A percentile compares a stretch with the other conserved stretches of the same genome.
These are phyloP conservation scores for Cerceris rybyensis DNA, from an alignment of 2,888 invertebrate species.

Conservation along the genomic window DNA sequence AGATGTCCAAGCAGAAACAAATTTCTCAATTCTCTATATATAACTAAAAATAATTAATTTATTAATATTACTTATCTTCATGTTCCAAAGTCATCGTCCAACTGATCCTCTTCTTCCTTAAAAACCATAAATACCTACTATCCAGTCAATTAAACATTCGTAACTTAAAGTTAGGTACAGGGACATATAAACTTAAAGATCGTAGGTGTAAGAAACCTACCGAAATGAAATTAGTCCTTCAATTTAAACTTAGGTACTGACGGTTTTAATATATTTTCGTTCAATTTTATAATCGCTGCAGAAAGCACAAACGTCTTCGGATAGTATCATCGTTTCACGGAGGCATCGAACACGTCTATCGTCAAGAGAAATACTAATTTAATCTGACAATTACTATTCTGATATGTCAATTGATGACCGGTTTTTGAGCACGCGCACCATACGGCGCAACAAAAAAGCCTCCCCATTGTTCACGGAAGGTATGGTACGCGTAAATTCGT, in stretches of 20 bases:
- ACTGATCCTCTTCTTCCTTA: too few relatives aligned
- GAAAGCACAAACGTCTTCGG: not conserved
- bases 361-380: constrained; percentile 31
- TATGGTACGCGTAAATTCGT: constrained; percentile 23
- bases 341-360: constrained; percentile 11
- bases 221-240: too few relatives aligned
- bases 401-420: constrained; percentile 36
- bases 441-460: not conserved
- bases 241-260: not conserved
- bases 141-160: too few relatives aligned
- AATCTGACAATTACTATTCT: not conserved
- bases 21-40: too few relatives aligned
- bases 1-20: too few relatives aligned
- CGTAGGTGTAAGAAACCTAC: too few relatives aligned
- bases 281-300: not conserved
- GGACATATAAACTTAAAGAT: too few relatives aligned
- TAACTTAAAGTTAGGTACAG: too few relatives aligned
- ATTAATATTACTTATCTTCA: too few relatives aligned
- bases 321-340: constrained; percentile 1
- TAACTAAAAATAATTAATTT: too few relatives aligned
- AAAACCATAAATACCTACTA: too few relatives aligned
- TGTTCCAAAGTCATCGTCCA: too few relatives aligned
- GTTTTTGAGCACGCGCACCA: not conserved
- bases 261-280: not conserved
- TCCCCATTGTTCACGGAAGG: not conserved